Evolutionary conservation across 2,113 vertebrate species (phyloP), one percentile per base, ranked within the genome.

Genomic region (Nycticebus coucang): DNA sequence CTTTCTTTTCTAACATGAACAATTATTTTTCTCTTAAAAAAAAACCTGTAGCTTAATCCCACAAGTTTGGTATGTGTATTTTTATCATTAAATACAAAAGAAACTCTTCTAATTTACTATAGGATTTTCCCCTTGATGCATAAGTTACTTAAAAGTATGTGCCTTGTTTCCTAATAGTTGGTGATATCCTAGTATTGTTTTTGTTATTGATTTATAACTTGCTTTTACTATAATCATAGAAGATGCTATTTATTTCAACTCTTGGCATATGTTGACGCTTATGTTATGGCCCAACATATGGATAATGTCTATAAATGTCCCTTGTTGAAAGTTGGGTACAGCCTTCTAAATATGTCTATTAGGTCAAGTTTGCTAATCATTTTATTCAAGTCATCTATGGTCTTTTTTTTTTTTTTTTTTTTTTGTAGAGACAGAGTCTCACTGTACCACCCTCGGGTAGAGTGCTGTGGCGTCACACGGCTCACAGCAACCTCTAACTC

Each of bases 1-100:
- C 66, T 64, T 87, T 81, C 18, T 75, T 69, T 45, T 92, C 60
- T 92, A 60, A 92, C 45, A 83, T 35, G 74, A 92, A 68, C 28
- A 68, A 26, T 41, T 60, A 68, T 33, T 83, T 93, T 88, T 59
- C n/a, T 62, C n/a, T 71, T 35, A 45, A 41, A 72, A 93, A 64
- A 66, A 30, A 59, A n/a, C 19, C 53, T 35, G 78, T 75, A 57
- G 33, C 77, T 85, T 92, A 87, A 37, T 68, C 33, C 30, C 35
- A 81, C 45, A 71, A 77, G 33, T 80, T 69, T 30, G 12, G 64
- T 81, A 28, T 59, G 18, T 87, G 57, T 87, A 21, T 86, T 93
- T 86, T 87, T 69, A 71, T 33, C 30, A 45, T 71, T 72, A 79
- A 64, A 57, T 26, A n/a, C 2, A n/a, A 33, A 60, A 18, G n/a